A percentile compares a stretch with the other conserved stretches of the same genome.
phyloP scores from a whole-genome alignment of 2,888 invertebrate species.

The Ophioninae sp. region DNA sequence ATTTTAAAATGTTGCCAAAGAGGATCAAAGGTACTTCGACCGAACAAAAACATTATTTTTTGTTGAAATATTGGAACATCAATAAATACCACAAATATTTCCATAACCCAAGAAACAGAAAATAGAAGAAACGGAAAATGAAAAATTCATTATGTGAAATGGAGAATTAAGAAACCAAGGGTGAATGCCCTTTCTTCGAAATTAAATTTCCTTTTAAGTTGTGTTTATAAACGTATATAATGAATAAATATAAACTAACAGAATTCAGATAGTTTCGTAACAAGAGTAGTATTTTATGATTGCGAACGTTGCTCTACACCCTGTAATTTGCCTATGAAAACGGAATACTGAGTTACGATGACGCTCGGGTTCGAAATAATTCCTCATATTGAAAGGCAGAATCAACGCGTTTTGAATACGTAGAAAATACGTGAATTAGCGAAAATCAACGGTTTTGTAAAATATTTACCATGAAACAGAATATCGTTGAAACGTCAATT shows the following conservation, averaged over 20 bases:
- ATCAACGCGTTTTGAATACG: neutral
- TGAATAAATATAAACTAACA: slow-evolving; percentile 33
- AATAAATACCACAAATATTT: neutral
- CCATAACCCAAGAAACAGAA: neutral
- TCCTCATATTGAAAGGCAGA: neutral
- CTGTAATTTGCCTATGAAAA: neutral
- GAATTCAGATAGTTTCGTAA: slow-evolving; percentile 2
- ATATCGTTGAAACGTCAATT: neutral
- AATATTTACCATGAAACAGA: neutral
- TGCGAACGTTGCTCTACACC: neutral
- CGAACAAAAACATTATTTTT: neutral
- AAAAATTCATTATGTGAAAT: neutral
- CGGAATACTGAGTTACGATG: neutral
- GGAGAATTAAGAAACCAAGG: too few relatives aligned
- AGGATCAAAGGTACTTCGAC: too few relatives aligned
- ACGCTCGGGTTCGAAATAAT: neutral
- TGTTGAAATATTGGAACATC: neutral
- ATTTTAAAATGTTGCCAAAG: too few relatives aligned
- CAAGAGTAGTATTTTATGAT: neutral
- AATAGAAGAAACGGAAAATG: neutral
- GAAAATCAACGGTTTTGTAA: neutral
- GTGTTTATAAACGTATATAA: slow-evolving; percentile 19
- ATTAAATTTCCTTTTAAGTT: neutral
- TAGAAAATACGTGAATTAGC: neutral
- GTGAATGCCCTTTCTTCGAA: slow-evolving; percentile 3